phyloP scores from a whole-genome alignment of 2,888 invertebrate genomes.

The Epistrophe eligans region DNA sequence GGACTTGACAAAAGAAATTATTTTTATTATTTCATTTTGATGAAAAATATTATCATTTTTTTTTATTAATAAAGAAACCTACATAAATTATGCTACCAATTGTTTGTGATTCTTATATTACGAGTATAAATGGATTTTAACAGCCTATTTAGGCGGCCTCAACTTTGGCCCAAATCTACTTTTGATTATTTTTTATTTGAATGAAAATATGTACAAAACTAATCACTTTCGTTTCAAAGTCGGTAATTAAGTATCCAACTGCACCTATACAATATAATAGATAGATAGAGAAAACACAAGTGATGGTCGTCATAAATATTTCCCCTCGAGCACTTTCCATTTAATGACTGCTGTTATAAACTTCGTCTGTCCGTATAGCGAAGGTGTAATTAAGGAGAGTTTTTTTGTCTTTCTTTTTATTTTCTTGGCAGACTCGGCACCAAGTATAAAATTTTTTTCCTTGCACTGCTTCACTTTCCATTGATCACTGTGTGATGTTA shows the following conservation, averaged over 20 bases:
- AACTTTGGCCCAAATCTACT: constrained; percentile 39
- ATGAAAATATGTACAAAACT: constrained; percentile 11
- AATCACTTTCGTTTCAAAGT: constrained; percentile 58
- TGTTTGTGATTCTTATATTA: neutral
- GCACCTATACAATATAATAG: neutral
- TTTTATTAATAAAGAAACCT: neutral
- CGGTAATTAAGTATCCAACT: constrained; percentile 35
- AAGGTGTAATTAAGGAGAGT: constrained; percentile 56
- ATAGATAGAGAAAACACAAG: constrained; percentile 22
- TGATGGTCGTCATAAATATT: constrained; percentile 19
- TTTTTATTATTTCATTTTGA: neutral
- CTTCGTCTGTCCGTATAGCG: constrained; percentile 14
- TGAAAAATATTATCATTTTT: neutral
- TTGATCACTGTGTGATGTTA: constrained; percentile 22
- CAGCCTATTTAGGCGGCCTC: neutral
- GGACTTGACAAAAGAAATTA: constrained; percentile 35
- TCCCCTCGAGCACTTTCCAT: constrained; percentile 59
- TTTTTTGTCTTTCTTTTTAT: neutral
- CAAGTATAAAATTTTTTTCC: constrained; percentile 9
- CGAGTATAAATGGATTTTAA: neutral
- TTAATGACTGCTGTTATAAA: constrained; percentile 48
- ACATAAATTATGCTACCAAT: neutral
- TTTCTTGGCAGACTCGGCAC: constrained; percentile 5
- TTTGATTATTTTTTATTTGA: neutral
- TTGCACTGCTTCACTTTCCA: constrained; percentile 56